These are phyloP conservation scores for Drosophila arawakana DNA, from an alignment of 1,140 invertebrate species.

Conservation along the genomic window DNA sequence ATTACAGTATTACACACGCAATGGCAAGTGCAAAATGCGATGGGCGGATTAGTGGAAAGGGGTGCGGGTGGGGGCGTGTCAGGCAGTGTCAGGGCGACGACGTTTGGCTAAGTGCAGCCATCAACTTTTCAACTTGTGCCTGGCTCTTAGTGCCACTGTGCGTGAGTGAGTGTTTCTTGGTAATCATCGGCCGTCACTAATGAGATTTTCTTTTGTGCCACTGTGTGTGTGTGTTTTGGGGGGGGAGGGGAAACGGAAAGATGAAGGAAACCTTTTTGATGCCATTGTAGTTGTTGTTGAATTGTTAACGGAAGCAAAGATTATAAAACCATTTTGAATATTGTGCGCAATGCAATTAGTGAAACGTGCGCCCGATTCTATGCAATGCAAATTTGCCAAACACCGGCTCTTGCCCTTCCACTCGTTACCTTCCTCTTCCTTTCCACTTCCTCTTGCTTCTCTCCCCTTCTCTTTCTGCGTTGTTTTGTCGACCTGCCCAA, in stretches of 20 bases:
- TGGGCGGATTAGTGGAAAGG: not conserved
- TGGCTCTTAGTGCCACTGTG: constrained; percentile 13
- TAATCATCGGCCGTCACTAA: constrained; percentile 60
- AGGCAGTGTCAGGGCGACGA: constrained; percentile 61
- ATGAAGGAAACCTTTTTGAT: constrained; percentile 31
- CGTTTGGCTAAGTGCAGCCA: constrained; percentile 63
- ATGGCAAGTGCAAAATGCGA: constrained; percentile 21
- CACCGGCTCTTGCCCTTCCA: constrained; percentile 3
- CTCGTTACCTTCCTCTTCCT: constrained; percentile 7
- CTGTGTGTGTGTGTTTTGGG: constrained; percentile 7
- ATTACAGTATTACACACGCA: constrained; percentile 12
- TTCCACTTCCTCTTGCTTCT: not conserved
- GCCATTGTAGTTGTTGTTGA: constrained; percentile 29
- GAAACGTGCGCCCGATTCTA: constrained; percentile 29
- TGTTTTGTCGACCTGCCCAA: constrained; percentile 44
- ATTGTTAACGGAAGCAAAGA: constrained; percentile 75
- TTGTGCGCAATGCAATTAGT: constrained; percentile 71
- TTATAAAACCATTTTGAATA: constrained; percentile 75
- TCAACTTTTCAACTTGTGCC: constrained; percentile 60
- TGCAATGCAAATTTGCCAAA: constrained; percentile 45
- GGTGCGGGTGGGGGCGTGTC: constrained; percentile 24
- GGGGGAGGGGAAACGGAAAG: constrained; percentile 19
- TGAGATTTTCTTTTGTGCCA: constrained; percentile 51
- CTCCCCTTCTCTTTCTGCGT: not conserved
- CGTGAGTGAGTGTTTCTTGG: constrained; percentile 27